Base-by-base conservation (phyloP, 30 jellyfish, hydroid and myxozoan genomes). In the Cassiopea xamachana region DNA sequence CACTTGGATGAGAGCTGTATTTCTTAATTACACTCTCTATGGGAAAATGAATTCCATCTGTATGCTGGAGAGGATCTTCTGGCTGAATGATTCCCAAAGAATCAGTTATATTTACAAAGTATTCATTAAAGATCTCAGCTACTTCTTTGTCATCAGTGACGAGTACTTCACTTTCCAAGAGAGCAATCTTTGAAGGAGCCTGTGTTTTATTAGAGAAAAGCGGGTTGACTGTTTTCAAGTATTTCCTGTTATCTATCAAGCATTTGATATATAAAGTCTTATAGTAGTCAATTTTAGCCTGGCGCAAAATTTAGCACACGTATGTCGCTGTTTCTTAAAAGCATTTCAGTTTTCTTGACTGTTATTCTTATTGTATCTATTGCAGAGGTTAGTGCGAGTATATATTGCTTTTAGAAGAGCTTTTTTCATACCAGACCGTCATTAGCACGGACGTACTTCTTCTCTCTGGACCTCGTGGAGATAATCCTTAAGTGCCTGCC, bases 121-220 rank as follows among this genome's bases (percentile, higher is more conserved):
- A n/a, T n/a, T n/a, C n/a, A n/a, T n/a, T n/a, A n/a, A 13, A 76
- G 89, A 80, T 80, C 89, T 60, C 89, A 80, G 79, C 89, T 60
- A 55, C 61, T 80, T 80, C 62, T 51, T 60, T 80, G 78, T 80
- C 89, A 80, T 80, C 61, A 46, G 89, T 80, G 61, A 60, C 79
- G 61, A 80, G 79, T 7, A 51, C 79, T 19, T 75, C 84, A 75
- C 46, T 27, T 75, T 75, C 89, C 79, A 58, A 51, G 6, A 80
- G 89, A 58, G 89, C 61, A n/a, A n/a, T n/a, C n/a, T n/a, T n/a
- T n/a, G n/a, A n/a, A n/a, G n/a, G n/a, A n/a, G n/a, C n/a, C n/a
- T n/a, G n/a, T n/a, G n/a, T n/a, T n/a, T n/a, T n/a, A n/a, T n/a
- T n/a, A n/a, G n/a, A n/a, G n/a, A n/a, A n/a, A n/a, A n/a, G n/a